Conservation (phyloP, 1,140 invertebrate genomes). For the Drosophila kepulauana region DNA sequence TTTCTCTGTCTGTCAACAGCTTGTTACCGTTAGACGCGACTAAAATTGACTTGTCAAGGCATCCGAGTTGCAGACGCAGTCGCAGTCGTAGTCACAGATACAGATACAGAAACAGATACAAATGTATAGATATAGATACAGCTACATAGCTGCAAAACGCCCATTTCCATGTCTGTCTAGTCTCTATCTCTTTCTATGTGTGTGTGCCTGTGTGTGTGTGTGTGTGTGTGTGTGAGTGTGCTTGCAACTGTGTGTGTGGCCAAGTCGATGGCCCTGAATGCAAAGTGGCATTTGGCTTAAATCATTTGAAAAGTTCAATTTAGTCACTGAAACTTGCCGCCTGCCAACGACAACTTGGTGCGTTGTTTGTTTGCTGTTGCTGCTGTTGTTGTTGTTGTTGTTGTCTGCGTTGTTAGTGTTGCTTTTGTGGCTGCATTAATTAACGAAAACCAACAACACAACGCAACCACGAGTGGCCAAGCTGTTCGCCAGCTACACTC, state of each 20-base stretch:
- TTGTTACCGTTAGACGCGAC: slow-evolving; percentile 56
- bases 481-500: neutral
- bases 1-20: slow-evolving; percentile 44
- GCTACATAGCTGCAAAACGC: slow-evolving; percentile 19
- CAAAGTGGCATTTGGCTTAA: slow-evolving; percentile 68
- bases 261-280: slow-evolving; percentile 67
- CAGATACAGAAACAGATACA: slow-evolving; percentile 20
- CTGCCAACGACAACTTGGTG: slow-evolving; percentile 40
- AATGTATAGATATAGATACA: slow-evolving; percentile 15
- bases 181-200: neutral
- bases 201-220: slow-evolving; percentile 5
- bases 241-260: slow-evolving; percentile 44
- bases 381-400: too few species aligned
- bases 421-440: slow-evolving; percentile 67
- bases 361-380: slow-evolving; percentile 40
- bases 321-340: slow-evolving; percentile 59
- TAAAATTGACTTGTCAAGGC: slow-evolving; percentile 62
- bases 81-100: slow-evolving; percentile 30
- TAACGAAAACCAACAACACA: slow-evolving; percentile 52
- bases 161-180: slow-evolving; percentile 45
- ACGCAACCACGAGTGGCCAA: slow-evolving; percentile 3
- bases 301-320: slow-evolving; percentile 71
- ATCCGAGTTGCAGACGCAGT: slow-evolving; percentile 36
- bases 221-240: slow-evolving; percentile 9
- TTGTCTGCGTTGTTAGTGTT: slow-evolving; percentile 3